A percentile compares a stretch with the other conserved stretches of the same genome.
phyloP scores from a whole-genome alignment of 2,113 vertebrate species.

The Neodontobutis hainanensis region DNA sequence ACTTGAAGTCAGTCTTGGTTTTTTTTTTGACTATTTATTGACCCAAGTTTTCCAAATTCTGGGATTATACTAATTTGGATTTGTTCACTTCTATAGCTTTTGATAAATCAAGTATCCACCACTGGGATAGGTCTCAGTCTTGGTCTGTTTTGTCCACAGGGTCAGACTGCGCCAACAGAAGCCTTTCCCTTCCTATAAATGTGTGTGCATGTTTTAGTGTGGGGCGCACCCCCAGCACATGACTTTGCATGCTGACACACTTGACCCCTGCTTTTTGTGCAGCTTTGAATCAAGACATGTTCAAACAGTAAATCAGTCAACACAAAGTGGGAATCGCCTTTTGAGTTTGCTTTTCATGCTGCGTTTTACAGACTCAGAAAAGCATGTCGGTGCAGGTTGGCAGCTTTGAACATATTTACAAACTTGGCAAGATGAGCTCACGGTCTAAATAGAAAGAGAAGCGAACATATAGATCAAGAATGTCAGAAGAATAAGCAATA shows the following conservation, averaged over 20 bases:
- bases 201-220: background rate
- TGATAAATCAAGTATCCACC: too few relatives aligned
- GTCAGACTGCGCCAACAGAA: conserved; percentile 44
- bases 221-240: conserved; percentile 3
- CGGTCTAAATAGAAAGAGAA: conserved; percentile 13
- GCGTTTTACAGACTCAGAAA: conserved; percentile 21
- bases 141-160: background rate
- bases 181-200: background rate
- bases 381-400: conserved; percentile 57
- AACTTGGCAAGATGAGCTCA: conserved; percentile 28
- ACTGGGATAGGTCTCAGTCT: background rate
- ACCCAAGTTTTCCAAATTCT: too few relatives aligned
- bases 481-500: conserved; percentile 24
- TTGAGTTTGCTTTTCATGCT: conserved; percentile 39
- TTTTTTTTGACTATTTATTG: too few relatives aligned
- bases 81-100: too few relatives aligned
- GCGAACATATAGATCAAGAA: conserved; percentile 47
- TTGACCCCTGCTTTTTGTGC: conserved; percentile 46
- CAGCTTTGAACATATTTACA: conserved; percentile 31
- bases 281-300: conserved; percentile 20
- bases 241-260: conserved; percentile 48
- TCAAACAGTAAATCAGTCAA: conserved; percentile 46
- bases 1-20: background rate
- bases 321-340: conserved; percentile 12
- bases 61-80: too few relatives aligned